phyloP scores from a whole-genome alignment of 1,140 invertebrate species.

The Chlorops oryzae region DNA sequence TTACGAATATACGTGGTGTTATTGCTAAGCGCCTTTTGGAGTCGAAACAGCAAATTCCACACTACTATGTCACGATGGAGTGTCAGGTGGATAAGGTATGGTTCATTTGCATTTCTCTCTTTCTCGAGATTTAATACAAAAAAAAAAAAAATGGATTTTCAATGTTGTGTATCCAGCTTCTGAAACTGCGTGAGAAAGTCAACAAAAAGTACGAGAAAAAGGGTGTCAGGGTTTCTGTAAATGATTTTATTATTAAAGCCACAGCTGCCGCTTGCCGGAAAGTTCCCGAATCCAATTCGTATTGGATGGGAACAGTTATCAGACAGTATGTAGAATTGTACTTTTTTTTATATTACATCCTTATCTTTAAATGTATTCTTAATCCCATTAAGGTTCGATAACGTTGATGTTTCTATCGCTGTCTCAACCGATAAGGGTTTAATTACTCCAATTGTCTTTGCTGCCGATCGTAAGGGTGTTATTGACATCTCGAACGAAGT shows the following conservation, averaged over 20 bases:
- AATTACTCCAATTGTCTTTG: conserved; percentile 96
- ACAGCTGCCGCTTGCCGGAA: conserved; percentile 84
- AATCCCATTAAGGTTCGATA: conserved; percentile 60
- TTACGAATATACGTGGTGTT: conserved; percentile 80
- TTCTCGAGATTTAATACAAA: background rate
- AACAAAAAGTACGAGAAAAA: conserved; percentile 77
- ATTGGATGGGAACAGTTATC: conserved; percentile 93
- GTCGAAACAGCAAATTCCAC: conserved; percentile 92
- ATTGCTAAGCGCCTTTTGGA: conserved; percentile 87
- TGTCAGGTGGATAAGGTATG: conserved; percentile 71
- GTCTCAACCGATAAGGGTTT: conserved; percentile 93
- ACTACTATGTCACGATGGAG: conserved; percentile 91
- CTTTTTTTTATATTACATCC: background rate
- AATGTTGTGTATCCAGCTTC: conserved; percentile 44
- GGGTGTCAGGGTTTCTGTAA: conserved; percentile 83
- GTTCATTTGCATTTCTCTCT: background rate
- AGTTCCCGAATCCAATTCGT: conserved; percentile 92
- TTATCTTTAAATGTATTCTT: conserved; percentile 6
- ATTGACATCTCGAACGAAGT: conserved; percentile 81
- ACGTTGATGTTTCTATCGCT: conserved; percentile 94
- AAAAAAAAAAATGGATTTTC: conserved; percentile 1
- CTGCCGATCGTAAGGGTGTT: conserved; percentile 88
- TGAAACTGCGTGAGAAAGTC: conserved; percentile 61
- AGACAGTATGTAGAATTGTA: conserved; percentile 66
- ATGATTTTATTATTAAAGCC: conserved; percentile 97